A percentile compares a stretch with the other conserved stretches of the same genome.
Conservation (phyloP, 2,797 vertebrate genomes). For the Scleropages formosus region DNA sequence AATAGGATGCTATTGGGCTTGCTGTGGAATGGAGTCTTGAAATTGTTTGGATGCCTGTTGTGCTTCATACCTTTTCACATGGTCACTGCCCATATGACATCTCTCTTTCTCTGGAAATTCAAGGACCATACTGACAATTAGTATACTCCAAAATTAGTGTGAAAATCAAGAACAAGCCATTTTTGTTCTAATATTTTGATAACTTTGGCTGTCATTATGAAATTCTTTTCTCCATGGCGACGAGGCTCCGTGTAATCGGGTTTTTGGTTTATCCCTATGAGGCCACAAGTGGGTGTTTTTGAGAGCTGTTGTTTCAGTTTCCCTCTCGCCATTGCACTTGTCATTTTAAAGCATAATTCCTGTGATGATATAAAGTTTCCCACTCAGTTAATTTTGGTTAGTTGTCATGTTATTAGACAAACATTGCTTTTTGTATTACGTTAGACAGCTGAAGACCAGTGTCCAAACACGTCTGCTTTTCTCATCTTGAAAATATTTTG, state of each 20-base stretch:
- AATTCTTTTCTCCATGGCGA: conserved; percentile 1
- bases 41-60: no score
- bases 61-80: no score
- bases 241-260: not conserved
- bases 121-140: no score
- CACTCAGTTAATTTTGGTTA: not conserved
- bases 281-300: conserved; percentile 11
- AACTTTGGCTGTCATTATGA: not conserved
- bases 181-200: not conserved
- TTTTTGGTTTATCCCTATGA: not conserved
- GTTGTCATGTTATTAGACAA: no score
- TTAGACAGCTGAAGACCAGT: no score
- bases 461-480: no score
- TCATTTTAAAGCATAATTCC: not conserved
- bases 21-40: no score
- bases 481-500: no score
- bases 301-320: conserved; percentile 14
- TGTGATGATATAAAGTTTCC: conserved; percentile 2
- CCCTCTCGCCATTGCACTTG: conserved; percentile 10
- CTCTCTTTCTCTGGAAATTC: no score
- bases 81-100: no score
- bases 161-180: not conserved
- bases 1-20: no score
- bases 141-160: not conserved
- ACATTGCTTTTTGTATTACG: no score